phyloP scores from a whole-genome alignment of 2,888 invertebrate genomes.

The Clitarchus hookeri region DNA sequence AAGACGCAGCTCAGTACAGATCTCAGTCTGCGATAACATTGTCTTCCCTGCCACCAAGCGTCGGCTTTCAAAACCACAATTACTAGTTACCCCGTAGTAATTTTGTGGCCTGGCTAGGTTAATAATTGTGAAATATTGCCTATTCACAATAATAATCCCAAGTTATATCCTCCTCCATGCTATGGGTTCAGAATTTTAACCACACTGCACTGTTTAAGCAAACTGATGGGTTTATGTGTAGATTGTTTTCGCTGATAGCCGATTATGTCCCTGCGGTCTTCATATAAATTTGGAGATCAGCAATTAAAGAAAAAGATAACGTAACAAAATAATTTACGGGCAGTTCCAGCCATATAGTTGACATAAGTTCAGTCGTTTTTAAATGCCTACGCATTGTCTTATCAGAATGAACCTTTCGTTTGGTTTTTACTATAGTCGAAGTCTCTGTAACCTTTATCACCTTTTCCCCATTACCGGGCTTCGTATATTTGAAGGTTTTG shows the following conservation, averaged over 20 bases:
- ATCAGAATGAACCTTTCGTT: too few species aligned
- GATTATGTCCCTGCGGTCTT: background rate
- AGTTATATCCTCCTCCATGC: background rate
- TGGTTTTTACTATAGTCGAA: too few species aligned
- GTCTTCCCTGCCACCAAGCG: background rate
- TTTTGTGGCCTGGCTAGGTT: background rate
- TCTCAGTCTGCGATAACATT: background rate
- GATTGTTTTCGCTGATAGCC: background rate
- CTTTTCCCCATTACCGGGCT: too few species aligned
- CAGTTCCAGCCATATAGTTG: too few species aligned
- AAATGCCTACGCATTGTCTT: too few species aligned
- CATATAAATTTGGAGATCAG: too few species aligned
- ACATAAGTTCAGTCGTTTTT: too few species aligned
- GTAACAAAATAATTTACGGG: too few species aligned
- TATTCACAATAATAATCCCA: background rate
- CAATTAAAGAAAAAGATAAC: too few species aligned
- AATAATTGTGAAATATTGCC: constrained; percentile 8
- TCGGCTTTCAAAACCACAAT: background rate
- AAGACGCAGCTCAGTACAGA: background rate
- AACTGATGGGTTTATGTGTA: background rate
- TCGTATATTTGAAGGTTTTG: too few species aligned
- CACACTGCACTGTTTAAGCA: constrained; percentile 2
- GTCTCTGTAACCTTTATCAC: too few species aligned
- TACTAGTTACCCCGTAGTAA: constrained; percentile 7
- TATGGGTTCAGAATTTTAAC: background rate